Evolutionary conservation across 2,888 invertebrate species (phyloP), one percentile per base, ranked within the genome.

Genomic region (Trissolcus japonicus): DNA sequence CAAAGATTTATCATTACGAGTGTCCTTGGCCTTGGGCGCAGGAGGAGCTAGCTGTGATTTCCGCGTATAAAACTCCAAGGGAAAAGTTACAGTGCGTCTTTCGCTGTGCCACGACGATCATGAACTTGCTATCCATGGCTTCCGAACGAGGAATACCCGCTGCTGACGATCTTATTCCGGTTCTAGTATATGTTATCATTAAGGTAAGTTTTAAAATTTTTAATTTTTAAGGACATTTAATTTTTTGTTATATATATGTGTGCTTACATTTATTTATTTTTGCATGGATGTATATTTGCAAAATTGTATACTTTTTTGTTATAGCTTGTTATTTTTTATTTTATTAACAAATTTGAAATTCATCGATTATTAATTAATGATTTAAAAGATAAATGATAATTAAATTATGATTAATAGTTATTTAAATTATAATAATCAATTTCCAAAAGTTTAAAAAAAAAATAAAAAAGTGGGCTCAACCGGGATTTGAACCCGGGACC

Each of bases 21-120:
- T 97, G 96, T 85, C 98, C 98, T 14, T 99, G 96, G 98, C 94
- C 96, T 40, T 96, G 97, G 85, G 98, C 98, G 50, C 98, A 98
- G 90, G 93, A 95, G 60, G 96, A 96, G 85, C 92, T 99, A 66
- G 92, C 94, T 46, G 94, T 96, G 81, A 94, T 98, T 87, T 94
- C 96, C 79, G 97, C 96, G 7, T 98, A 96, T 90, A 95, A 96
- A 90, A 96, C 97, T 6, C 96, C 97, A 7, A 90, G 94, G 55
- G 97, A 97, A 89, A 97, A 97, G 90, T 91, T 95, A 69, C 91
- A 92, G 84, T 96, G 96, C 89, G 93, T 96, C 40, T 92, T 94
- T 85, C 93, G 97, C 62, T 98, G 98, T 88, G 95, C 98, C 81
- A 94, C 94, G 41, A 96, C 97, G 78, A 97, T 99, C 82, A 96